Conservation (phyloP, 2,888 invertebrate genomes). For the Ophioninae sp. region DNA sequence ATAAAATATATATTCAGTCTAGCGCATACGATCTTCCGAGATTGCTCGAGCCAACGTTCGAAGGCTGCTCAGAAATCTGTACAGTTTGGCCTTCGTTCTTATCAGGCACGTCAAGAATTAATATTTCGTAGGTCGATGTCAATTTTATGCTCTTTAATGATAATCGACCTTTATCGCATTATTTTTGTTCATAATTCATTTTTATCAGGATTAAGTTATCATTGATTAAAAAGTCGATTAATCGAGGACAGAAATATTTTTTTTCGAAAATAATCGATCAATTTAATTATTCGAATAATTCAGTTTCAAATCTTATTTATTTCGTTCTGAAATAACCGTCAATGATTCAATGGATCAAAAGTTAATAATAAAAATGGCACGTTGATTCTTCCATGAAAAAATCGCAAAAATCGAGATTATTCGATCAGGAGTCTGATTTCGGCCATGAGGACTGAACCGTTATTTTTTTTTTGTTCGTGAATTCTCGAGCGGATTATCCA, state of each 20-base stretch:
- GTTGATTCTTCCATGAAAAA: no score
- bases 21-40: constrained; percentile 42
- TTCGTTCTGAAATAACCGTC: neutral
- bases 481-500: constrained; percentile 41
- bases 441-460: neutral
- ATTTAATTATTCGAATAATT: no score
- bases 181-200: neutral
- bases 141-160: neutral
- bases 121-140: constrained; percentile 4
- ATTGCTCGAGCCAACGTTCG: constrained; percentile 47
- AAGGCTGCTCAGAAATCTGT: constrained; percentile 12
- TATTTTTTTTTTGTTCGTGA: constrained; percentile 28
- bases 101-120: constrained; percentile 2
- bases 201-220: neutral
- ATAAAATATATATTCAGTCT: constrained; percentile 48
- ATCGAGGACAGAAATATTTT: neutral
- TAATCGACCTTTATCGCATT: neutral
- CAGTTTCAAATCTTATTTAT: neutral
- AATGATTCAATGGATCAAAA: neutral
- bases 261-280: neutral
- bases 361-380: no score
- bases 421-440: neutral
- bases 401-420: neutral
- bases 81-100: constrained; percentile 23
- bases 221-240: neutral